Percentiles rank a stretch among this genome's conserved stretches.
These are phyloP conservation scores for Thysanoteuthis rhombus DNA, from an alignment of 2,888 invertebrate genomes.

Conservation along the genomic window DNA sequence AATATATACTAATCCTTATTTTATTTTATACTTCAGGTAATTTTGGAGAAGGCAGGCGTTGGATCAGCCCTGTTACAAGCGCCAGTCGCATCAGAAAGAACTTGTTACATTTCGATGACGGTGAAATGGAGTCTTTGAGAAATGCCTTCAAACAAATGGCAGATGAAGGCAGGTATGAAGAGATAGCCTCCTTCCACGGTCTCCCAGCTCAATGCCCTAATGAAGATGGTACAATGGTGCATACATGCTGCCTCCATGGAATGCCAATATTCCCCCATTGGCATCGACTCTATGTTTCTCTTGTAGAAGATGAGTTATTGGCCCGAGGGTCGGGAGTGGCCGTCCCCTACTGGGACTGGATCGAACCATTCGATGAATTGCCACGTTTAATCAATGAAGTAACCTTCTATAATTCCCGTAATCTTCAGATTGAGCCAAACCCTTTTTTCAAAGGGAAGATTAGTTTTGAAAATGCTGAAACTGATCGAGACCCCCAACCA, in stretches of 20 bases:
- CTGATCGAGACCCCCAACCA: constrained; percentile 30
- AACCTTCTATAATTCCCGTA: constrained; percentile 41
- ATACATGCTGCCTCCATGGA: constrained; percentile 44
- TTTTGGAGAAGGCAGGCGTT: constrained; percentile 33
- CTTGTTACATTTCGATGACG: constrained; percentile 32
- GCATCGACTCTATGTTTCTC: constrained; percentile 39
- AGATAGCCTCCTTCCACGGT: constrained; percentile 43
- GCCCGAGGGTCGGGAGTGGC: constrained; percentile 39
- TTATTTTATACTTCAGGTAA: constrained; percentile 30
- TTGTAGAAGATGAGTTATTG: constrained; percentile 42
- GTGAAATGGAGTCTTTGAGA: constrained; percentile 41
- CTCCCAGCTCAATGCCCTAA: constrained; percentile 39
- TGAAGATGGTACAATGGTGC: constrained; percentile 35
- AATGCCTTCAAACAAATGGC: constrained; percentile 40
- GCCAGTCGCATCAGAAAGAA: constrained; percentile 20
- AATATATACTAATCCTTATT: not conserved
- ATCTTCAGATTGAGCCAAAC: constrained; percentile 35
- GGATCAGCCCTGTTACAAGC: not conserved
- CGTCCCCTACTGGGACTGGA: constrained; percentile 45
- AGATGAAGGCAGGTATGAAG: constrained; percentile 39
- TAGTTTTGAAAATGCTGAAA: constrained; percentile 22
- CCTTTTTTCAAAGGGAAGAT: constrained; percentile 40
- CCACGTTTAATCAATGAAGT: constrained; percentile 37
- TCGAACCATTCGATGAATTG: constrained; percentile 35
- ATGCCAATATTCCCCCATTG: constrained; percentile 42